Evolutionary conservation across 2,113 vertebrate genomes (phyloP).

Genomic region (Epinephelus fuscoguttatus): DNA sequence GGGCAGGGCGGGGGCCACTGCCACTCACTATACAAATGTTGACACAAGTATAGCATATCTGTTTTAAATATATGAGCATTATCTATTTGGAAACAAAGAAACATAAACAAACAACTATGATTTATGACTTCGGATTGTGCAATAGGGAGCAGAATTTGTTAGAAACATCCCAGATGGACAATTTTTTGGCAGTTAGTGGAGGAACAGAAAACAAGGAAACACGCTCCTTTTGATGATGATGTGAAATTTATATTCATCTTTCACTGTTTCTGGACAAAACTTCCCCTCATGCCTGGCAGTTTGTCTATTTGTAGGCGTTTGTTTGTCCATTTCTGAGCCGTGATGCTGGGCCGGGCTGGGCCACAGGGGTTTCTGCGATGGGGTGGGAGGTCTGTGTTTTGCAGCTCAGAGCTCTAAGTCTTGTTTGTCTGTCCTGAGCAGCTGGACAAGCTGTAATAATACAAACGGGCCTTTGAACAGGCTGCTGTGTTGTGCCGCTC

Average conservation of each 20-base stretch:
- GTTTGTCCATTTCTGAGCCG: constrained; percentile 72
- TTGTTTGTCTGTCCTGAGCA: constrained; percentile 86
- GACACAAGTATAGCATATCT: constrained; percentile 57
- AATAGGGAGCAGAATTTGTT: constrained; percentile 3
- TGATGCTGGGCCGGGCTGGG: constrained; percentile 66
- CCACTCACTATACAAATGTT: constrained; percentile 60
- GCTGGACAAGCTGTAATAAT: constrained; percentile 88
- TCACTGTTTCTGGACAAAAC: constrained; percentile 41
- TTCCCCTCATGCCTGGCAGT: constrained; percentile 56
- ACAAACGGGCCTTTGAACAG: constrained; percentile 87
- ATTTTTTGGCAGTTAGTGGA: constrained; percentile 7
- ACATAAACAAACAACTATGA: constrained; percentile 40
- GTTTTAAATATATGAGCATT: constrained; percentile 54
- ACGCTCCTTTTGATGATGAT: constrained; percentile 19
- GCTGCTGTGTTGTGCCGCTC: constrained; percentile 80
- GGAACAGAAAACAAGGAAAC: constrained; percentile 22
- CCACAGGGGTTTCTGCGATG: constrained; percentile 70
- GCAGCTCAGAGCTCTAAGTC: constrained; percentile 78
- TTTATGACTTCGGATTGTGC: constrained; percentile 2
- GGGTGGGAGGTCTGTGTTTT: constrained; percentile 81
- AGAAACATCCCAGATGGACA: constrained; percentile 17
- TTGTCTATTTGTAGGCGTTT: constrained; percentile 75
- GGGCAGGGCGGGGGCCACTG: constrained; percentile 22
- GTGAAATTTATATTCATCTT: constrained; percentile 44
- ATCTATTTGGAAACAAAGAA: constrained; percentile 57